Evolutionary conservation across 2,113 vertebrate species (phyloP), one percentile per base, ranked within the genome.

Genomic region (Euleptes europaea): DNA sequence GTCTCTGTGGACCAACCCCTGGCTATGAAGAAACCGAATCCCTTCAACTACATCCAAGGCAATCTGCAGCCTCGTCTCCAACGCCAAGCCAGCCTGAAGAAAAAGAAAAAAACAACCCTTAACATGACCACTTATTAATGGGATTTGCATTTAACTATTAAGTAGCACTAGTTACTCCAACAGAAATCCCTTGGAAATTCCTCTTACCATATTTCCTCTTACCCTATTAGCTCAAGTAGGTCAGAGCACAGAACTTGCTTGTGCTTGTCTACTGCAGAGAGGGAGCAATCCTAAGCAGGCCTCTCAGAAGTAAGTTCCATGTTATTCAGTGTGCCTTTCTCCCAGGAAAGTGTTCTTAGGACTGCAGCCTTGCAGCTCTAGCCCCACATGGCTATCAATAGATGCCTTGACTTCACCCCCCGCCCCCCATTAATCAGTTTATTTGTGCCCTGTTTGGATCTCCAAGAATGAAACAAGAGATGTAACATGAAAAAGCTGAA

Each of bases 41-140:
- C 99, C 99, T 85, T 99, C 99, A 84, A 99, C 99, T 44, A 99
- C 99, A 42, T 99, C 99, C 90, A 99, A 90, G 1, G 98, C 98
- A 21, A 99, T 98, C 95, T 96, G 98, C 78, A 99, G 92, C 49
- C 98, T 96, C 72, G 97, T 97, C 90, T 95, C 97, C 90, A 99
- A 91, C 1, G 96, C 93, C 54, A 99, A 97, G 78, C 98, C 98
- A 67, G 96, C 96, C 98, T 99, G 88, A 9, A 82, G 86, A 6
- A 89, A 83, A 75, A 0, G 83, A 28, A 60, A 3, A 83, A 33
- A 3, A 69, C 5, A 4, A 49, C 28, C 17, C 13, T 26, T 83
- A 12, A 4, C 63, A 69, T 69, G 57, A 72, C 8, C 14, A 19
- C 38, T 38, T 23, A 11, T 78, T 79, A 70, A 63, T 44, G 19